Percentiles rank a stretch among this genome's conserved stretches.
Evolutionary conservation across 1,140 invertebrate genomes (phyloP).

Genomic region (Meloidogyne floridensis): DNA sequence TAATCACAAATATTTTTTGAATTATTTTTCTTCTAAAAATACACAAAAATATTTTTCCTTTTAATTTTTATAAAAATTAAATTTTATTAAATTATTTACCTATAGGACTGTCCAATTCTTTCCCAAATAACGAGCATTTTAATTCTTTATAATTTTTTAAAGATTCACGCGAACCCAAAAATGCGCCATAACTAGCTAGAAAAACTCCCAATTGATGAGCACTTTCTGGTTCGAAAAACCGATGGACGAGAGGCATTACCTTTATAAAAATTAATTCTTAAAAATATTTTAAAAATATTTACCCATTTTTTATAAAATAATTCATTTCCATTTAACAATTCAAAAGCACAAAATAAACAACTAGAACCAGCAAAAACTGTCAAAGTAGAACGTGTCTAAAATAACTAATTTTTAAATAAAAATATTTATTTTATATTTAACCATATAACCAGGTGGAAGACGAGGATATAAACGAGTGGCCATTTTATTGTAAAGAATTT

Average conservation of each 20-base stretch:
- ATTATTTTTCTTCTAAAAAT: too few relatives aligned
- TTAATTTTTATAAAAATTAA: slow-evolving; percentile 4
- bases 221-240: slow-evolving; percentile 37
- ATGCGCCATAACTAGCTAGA: slow-evolving; percentile 33
- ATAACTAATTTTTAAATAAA: not conserved
- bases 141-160: slow-evolving; percentile 41
- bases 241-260: slow-evolving; percentile 40
- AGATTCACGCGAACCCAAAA: slow-evolving; percentile 26
- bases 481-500: not conserved
- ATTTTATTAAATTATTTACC: slow-evolving; percentile 20
- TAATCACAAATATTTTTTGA: too few relatives aligned
- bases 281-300: slow-evolving; percentile 23
- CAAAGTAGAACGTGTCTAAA: not conserved
- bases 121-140: slow-evolving; percentile 39
- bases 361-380: slow-evolving; percentile 5
- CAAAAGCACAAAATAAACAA: slow-evolving; percentile 22
- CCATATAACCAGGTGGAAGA: slow-evolving; percentile 45
- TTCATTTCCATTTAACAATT: slow-evolving; percentile 3
- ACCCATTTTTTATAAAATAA: slow-evolving; percentile 19
- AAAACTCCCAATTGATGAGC: slow-evolving; percentile 36
- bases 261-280: slow-evolving; percentile 13
- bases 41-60: too few relatives aligned
- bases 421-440: not conserved
- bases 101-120: slow-evolving; percentile 47
- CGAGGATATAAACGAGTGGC: slow-evolving; percentile 44